phyloP scores from a whole-genome alignment of 2,888 invertebrate species.

The Steinernema hermaphroditum region DNA sequence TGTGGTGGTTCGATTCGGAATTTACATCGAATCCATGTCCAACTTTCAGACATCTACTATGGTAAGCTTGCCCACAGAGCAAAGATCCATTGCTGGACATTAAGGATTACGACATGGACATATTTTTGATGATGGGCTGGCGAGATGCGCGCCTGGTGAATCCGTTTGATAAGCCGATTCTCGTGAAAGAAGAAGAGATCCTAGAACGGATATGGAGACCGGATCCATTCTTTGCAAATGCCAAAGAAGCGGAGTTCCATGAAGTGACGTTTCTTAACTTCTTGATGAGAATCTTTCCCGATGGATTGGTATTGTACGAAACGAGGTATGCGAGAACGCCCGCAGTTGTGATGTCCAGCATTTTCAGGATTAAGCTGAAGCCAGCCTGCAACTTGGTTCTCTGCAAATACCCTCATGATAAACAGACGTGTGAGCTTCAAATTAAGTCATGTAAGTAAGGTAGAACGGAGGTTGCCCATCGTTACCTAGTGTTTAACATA shows the following conservation, averaged over 20 bases:
- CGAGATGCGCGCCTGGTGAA: slow-evolving; percentile 63
- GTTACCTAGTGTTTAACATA: no score
- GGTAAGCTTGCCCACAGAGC: no score
- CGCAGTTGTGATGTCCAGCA: no score
- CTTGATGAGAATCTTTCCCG: slow-evolving; percentile 64
- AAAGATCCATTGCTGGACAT: neutral
- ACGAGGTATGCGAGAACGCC: slow-evolving; percentile 64
- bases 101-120: slow-evolving; percentile 66
- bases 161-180: slow-evolving; percentile 62
- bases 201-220: slow-evolving; percentile 64
- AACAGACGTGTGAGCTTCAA: slow-evolving; percentile 63
- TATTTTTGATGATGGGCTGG: slow-evolving; percentile 65
- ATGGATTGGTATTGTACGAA: slow-evolving; percentile 64
- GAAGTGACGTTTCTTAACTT: slow-evolving; percentile 67
- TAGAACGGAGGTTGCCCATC: no score
- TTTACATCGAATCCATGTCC: slow-evolving; percentile 66
- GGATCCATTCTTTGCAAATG: slow-evolving; percentile 64
- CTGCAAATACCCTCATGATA: slow-evolving; percentile 66
- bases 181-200: slow-evolving; percentile 61
- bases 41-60: slow-evolving; percentile 65
- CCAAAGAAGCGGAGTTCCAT: slow-evolving; percentile 66
- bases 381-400: slow-evolving; percentile 65
- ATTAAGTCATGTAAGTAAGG: slow-evolving; percentile 64
- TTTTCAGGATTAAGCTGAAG: slow-evolving; percentile 61
- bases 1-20: slow-evolving; percentile 63